Conservation (phyloP, 2,113 vertebrate genomes). For the Harpagus bidentatus region DNA sequence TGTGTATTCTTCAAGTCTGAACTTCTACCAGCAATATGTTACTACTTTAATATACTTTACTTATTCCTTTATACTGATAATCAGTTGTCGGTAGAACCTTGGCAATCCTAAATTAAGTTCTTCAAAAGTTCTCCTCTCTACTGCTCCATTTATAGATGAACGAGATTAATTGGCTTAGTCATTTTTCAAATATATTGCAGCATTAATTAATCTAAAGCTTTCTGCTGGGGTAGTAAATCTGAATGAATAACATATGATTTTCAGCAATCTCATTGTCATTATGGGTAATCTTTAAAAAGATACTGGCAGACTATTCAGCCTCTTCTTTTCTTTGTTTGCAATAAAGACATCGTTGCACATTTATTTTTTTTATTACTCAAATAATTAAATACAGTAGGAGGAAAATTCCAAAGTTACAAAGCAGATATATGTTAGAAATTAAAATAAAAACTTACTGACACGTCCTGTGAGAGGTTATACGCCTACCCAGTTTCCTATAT, state of each 20-base stretch:
- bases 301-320: not conserved
- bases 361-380: not conserved
- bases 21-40: not conserved
- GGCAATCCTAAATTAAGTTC: not conserved
- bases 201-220: constrained; percentile 50
- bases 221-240: constrained; percentile 32
- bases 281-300: not conserved
- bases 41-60: not conserved
- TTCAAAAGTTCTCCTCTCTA: not conserved
- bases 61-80: not conserved
- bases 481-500: not conserved
- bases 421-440: not conserved
- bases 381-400: not conserved
- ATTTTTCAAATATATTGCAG: constrained; percentile 35
- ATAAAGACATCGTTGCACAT: not conserved
- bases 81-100: not conserved
- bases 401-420: not conserved
- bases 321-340: not conserved
- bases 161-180: constrained; percentile 9
- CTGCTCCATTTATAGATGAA: constrained; percentile 15
- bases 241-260: constrained; percentile 20
- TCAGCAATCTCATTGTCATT: constrained; percentile 22
- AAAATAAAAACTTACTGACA: not conserved
- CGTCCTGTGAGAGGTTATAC: not conserved
- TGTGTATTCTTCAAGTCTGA: not conserved